Evolutionary conservation across 2,113 vertebrate species (phyloP), one percentile per base, ranked within the genome.

Genomic region (Enhydra lutris): DNA sequence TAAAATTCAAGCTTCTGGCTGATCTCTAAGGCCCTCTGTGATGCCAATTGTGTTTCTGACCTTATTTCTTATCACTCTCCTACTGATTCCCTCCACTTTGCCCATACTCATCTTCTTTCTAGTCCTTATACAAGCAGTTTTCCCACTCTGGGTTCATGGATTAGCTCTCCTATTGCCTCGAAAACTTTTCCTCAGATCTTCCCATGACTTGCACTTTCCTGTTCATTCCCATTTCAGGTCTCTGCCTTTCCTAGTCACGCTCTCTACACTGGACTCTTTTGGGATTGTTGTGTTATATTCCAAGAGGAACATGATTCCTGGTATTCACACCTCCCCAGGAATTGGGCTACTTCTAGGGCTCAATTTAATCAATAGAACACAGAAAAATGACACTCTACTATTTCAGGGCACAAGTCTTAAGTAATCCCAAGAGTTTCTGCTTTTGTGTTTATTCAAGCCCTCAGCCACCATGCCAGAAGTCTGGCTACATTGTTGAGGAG

Each of bases 341-440:
- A 52, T 0, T 65, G 4, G 39, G 4, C 13, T 67, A 13, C 18
- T 4, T 2, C 10, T 20, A 3, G 4, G n/a, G n/a, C 4, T 87
- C 3, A 29, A 1, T 81, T n/a, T 59, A 29, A 71, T 84, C 17
- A 47, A 39, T 11, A 73, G 36, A 55, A 52, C 2, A 34, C 34
- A 67, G 10, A 65, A 6, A 67, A 36, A 15, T 31, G 13, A 34
- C 13, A 14, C 29, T 31, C 21, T 61, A 31, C 11, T n/a, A 24
- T 57, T 34, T 73, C 45, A 71, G 82, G 57, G 7, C 23, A 15
- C 6, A 69, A 76, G 3, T 7, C 11, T 73, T 81, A 82, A 50
- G 7, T 15, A 89, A 7, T 17, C 36, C 39, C 29, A 42, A 65
- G 6, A 78, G 20, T 20, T 61, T 90, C 34, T 61, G 4, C 9